Base-by-base conservation (phyloP, 2,888 invertebrate genomes). In the Ennomos quercinarius region DNA sequence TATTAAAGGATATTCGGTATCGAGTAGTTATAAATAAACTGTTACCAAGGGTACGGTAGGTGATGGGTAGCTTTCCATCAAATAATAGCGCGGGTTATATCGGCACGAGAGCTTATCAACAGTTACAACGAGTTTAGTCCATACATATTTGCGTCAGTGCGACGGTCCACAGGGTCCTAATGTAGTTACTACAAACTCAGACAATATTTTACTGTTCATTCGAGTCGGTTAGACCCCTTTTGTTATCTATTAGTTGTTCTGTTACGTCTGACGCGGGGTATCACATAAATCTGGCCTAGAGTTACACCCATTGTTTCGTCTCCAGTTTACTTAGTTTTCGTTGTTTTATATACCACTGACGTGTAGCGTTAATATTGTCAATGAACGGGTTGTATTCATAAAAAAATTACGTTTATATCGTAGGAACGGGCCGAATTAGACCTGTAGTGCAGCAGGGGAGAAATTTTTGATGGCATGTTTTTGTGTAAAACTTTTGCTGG, bases 91-190 rank as follows among this genome's bases (percentile, higher is more conserved):
- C 27, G 2, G 27, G 4, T 39, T 73, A 73, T 74, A 73, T 74
- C 68, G 76, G 61, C 63, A 66, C 68, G 63, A 67, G 59, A 59
- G 60, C 63, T 53, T 58, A 61, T 51, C 36, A 71, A 78, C 72
- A 70, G 69, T 75, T 80, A 85, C 89, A 88, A 89, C 88, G 88
- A 88, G 80, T 77, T 81, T 81, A 83, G 79, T 86, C 86, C 81
- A 80, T 84, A 81, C 81, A 80, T 74, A 74, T 73, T 74, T 66
- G 71, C 79, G 80, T 81, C 81, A 73, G 58, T 71, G 68, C 72
- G 84, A 78, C 84, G 84, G 78, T 86, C 81, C 88, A 89, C 89
- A 90, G 89, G 89, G 89, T 89, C 81, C 84, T 88, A 86, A 83
- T 76, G 75, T 87, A 87, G 81, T 59, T 56, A 67, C 63, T 66